Evolutionary conservation across 1,140 invertebrate genomes (phyloP), one percentile per base, ranked within the genome.

Genomic region (Drosophila nebulosa): DNA sequence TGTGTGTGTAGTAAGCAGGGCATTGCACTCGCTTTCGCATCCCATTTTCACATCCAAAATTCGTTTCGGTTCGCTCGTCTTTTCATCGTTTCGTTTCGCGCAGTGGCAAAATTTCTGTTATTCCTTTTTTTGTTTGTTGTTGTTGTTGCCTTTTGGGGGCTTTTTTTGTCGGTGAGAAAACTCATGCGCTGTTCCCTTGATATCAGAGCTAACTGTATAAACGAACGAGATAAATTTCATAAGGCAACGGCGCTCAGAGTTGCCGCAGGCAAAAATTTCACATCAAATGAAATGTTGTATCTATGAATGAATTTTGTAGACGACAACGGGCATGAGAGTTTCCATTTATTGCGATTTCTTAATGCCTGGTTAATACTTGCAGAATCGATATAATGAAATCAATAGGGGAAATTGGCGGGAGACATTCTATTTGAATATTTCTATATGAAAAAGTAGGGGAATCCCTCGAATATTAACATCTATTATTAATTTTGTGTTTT

Each of bases 1-100:
- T 64, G 26, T 60, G 64, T 58, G 58, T 62, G 63, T 66, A 69
- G 77, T 88, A 86, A 90, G 80, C 80, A 90, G 86, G 86, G 86
- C 86, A 90, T 90, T 90, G 86, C 86, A 90, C 86, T 86, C 86
- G 51, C 53, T 57, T 68, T 79, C 70, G 57, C 65, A 79, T 64
- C 59, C 61, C 64, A 72, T 68, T 57, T 22, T 56, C 46, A 55
- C 67, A 75, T 68, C 71, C 69, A 65, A 85, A 77, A 70, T 74
- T 64, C 74, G 63, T 78, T 75, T 53, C 71, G 50, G 55, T 53
- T 65, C 51, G 6, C 69, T 46, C 39, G 39, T 21, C 39, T 18
- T 46, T 46, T 46, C 39, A 2, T 46, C 39, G 39, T 46, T 46
- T 46, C 52, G 58, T 50, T 60, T 39, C 53, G 56, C 56, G 61